Conservation (phyloP, 1,140 invertebrate species). For the Drosophila sp. region DNA sequence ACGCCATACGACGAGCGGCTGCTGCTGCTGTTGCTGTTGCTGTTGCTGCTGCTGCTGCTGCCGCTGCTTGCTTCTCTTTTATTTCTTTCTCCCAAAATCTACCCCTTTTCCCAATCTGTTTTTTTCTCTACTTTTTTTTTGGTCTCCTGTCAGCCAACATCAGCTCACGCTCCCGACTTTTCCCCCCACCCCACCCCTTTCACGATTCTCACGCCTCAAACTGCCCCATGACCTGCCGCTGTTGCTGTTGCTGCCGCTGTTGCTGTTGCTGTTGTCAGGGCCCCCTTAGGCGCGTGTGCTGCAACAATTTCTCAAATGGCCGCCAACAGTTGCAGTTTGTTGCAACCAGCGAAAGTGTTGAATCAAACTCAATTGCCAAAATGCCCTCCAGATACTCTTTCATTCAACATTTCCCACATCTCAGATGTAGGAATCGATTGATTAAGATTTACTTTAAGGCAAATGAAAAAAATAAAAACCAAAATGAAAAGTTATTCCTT, state of each 20-base stretch:
- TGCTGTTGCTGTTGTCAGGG: conserved; percentile 1
- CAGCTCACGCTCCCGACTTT: conserved; percentile 16
- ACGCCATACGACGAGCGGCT: conserved; percentile 34
- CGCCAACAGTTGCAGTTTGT: conserved; percentile 38
- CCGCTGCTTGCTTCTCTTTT: background rate
- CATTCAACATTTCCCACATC: too few relatives aligned
- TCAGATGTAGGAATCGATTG: too few relatives aligned
- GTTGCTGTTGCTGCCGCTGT: background rate
- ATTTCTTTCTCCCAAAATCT: background rate
- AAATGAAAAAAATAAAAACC: too few relatives aligned
- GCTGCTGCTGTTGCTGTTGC: conserved; percentile 16
- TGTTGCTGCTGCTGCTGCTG: conserved; percentile 16
- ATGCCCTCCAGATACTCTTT: background rate
- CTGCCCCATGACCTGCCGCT: conserved; percentile 4
- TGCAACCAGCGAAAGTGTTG: conserved; percentile 13
- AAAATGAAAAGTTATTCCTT: too few relatives aligned
- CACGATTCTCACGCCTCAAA: background rate
- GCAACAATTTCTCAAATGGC: conserved; percentile 48
- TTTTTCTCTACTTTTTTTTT: conserved; percentile 32
- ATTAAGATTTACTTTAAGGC: too few relatives aligned
- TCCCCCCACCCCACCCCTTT: background rate
- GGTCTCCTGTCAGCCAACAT: conserved; percentile 51
- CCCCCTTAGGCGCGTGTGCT: conserved; percentile 40
- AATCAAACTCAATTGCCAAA: background rate
- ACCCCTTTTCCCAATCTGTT: background rate